A percentile compares a stretch with the other conserved stretches of the same genome.
These are phyloP conservation scores for Malurus elegans DNA, from an alignment of 2,113 vertebrate genomes.

Conservation along the genomic window DNA sequence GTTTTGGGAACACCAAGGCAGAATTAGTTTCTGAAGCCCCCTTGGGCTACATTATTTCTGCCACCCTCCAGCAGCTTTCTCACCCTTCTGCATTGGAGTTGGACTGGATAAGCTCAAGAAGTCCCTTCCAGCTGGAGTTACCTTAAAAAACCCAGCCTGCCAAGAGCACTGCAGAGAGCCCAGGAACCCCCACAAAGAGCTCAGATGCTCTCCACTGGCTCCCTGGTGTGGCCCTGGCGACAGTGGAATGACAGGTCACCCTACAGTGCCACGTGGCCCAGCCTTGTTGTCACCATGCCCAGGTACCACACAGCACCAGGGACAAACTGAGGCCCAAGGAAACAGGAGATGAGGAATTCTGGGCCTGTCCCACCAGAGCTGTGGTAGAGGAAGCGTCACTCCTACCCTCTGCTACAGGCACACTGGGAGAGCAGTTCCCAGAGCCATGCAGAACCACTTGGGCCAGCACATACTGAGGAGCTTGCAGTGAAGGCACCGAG, in stretches of 20 bases:
- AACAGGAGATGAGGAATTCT: background rate
- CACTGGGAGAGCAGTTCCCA: background rate
- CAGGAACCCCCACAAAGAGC: background rate
- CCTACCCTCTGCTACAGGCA: background rate
- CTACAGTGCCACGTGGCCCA: rapidly evolving
- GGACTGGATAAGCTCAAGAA: background rate
- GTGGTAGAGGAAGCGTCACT: background rate
- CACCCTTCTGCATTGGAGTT: background rate
- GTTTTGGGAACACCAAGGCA: background rate
- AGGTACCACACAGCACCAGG: background rate
- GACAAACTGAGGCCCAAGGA: background rate
- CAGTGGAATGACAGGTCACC: background rate
- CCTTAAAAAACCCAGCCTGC: background rate
- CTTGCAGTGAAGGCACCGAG: background rate
- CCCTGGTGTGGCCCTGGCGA: background rate
- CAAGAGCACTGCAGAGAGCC: background rate
- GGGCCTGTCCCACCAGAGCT: background rate
- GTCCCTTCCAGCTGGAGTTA: background rate
- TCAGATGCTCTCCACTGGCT: background rate
- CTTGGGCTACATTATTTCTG: background rate
- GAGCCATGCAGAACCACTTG: background rate
- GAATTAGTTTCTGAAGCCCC: background rate
- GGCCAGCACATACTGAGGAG: rapidly evolving
- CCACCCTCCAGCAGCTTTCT: background rate
- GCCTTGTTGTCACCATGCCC: background rate